Base-by-base conservation (phyloP, 2,888 invertebrate genomes). In the Spodoptera exigua region DNA sequence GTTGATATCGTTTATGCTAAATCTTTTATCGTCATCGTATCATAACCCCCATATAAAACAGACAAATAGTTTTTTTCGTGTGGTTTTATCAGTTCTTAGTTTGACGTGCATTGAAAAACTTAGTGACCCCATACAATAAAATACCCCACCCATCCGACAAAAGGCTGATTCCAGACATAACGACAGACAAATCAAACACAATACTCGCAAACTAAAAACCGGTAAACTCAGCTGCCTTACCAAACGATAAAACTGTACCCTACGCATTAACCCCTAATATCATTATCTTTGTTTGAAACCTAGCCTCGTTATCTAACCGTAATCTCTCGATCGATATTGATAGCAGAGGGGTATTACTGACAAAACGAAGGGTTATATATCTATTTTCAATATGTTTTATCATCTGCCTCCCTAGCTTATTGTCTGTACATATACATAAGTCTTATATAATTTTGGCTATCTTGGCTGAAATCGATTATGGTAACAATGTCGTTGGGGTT, bases 311-410 rank as follows among this genome's bases (percentile, higher is more conserved):
- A 81, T 79, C 79, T 55, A 45, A 58, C 39, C 17, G 14, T 76
- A 73, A 81, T 83, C 80, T 75, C 51, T 59, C 58, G 76, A 81
- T 80, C 74, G 74, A 63, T 67, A 70, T 27, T 57, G 55, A 66
- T 70, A 58, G 70, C 73, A 67, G 62, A 64, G 49, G 61, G 61
- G 46, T 66, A 49, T 56, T 59, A 75, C 69, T 74, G 64, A 40
- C 18, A 56, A 62, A 65, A 62, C 54, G 49, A 68, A 27, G 81
- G 82, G 81, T 60, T 69, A 35, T 47, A 49, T 61, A 27, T 71
- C 80, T 80, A 71, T 63, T 59, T 68, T 56, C 62, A 70, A 67
- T 74, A 76, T 73, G 72, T 76, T 73, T 79, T 73, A 80, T 77
- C 71, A 65, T 70, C 71, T 63, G 56, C 53, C 59, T 64, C 54